Conservation (phyloP, 2,888 invertebrate species). For the Microctonus aethiopoides region DNA sequence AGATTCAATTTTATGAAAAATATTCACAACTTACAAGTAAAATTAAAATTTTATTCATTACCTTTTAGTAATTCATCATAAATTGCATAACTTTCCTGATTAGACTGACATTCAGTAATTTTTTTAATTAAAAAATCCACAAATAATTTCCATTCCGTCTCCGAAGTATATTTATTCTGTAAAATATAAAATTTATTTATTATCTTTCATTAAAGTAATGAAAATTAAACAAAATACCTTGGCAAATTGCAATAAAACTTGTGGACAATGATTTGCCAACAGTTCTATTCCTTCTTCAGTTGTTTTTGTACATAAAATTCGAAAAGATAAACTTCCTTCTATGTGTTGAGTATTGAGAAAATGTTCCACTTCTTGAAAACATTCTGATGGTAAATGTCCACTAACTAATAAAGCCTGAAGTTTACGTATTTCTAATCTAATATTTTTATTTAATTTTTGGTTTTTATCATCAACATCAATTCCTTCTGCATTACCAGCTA, state of each 20-base stretch:
- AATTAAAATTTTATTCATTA: constrained; percentile 35
- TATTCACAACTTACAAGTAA: background rate
- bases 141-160: constrained; percentile 63
- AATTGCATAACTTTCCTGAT: constrained; percentile 50
- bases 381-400: constrained; percentile 69
- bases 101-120: constrained; percentile 50
- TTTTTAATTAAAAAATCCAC: constrained; percentile 59
- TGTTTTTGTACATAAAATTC: constrained; percentile 68
- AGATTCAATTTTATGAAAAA: background rate
- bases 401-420: constrained; percentile 73
- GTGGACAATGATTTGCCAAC: constrained; percentile 73
- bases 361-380: constrained; percentile 72
- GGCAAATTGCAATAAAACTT: constrained; percentile 74
- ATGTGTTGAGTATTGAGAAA: constrained; percentile 72
- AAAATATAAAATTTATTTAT: constrained; percentile 27
- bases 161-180: constrained; percentile 62
- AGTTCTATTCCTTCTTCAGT: constrained; percentile 69
- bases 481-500: constrained; percentile 53
- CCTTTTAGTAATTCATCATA: constrained; percentile 61
- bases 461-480: constrained; percentile 44
- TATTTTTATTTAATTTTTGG: constrained; percentile 37
- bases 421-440: constrained; percentile 51
- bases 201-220: no score
- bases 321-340: constrained; percentile 70
- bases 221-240: no score